A percentile compares a stretch with the other conserved stretches of the same genome.
These are phyloP conservation scores for Xestia c-nigrum DNA, from an alignment of 2,888 invertebrate species.

Conservation along the genomic window DNA sequence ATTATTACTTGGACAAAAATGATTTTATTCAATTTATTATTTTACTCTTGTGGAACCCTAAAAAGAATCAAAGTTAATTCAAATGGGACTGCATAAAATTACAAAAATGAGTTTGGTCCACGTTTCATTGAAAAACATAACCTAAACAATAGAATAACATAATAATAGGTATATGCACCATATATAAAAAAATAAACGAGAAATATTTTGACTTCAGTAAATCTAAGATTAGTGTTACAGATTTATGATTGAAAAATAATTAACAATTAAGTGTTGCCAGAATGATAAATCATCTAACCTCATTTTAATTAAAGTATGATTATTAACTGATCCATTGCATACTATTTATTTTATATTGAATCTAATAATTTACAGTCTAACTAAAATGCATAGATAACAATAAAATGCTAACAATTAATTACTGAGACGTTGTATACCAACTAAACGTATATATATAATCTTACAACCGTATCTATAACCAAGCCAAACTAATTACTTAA, in stretches of 20 bases:
- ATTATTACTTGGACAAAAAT: not conserved
- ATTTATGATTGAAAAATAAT: constrained; percentile 8
- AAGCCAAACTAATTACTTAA: not conserved
- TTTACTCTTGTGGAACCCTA: not conserved
- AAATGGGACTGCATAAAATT: constrained; percentile 3
- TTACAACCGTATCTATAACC: not conserved
- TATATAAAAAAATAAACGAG: constrained; percentile 33
- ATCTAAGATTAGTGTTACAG: constrained; percentile 41
- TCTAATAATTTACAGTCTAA: constrained; percentile 11
- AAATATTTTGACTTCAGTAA: constrained; percentile 37
- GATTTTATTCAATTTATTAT: not conserved
- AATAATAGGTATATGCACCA: constrained; percentile 48
- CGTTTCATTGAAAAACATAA: constrained; percentile 28
- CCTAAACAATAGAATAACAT: constrained; percentile 23
- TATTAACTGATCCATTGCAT: not conserved
- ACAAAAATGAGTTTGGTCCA: constrained; percentile 55
- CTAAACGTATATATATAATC: not conserved
- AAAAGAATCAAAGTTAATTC: constrained; percentile 6
- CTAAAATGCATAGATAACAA: constrained; percentile 44
- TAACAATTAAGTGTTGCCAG: constrained; percentile 23
- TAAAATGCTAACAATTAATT: constrained; percentile 35
- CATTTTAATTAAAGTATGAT: not conserved
- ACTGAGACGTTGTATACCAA: constrained; percentile 14
- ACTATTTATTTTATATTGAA: not conserved
- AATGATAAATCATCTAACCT: constrained; percentile 13